A percentile compares a stretch with the other conserved stretches of the same genome.
Conservation (phyloP, 2,888 invertebrate genomes). For the Euzophera pinguis region DNA sequence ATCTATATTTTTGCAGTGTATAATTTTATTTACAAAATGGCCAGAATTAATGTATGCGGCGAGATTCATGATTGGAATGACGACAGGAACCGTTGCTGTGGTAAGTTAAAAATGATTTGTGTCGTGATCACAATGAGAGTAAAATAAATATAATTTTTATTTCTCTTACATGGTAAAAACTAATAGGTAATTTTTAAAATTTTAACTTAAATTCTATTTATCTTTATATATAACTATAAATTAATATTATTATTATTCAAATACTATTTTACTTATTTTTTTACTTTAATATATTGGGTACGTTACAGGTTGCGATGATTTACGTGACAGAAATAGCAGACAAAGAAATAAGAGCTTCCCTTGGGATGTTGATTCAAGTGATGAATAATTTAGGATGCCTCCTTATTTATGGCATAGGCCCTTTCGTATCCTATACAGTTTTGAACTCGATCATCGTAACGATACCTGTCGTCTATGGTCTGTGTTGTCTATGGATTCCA, state of each 20-base stretch:
- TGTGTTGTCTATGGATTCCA: slow-evolving; percentile 78
- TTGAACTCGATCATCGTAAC: slow-evolving; percentile 65
- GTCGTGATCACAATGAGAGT: no score
- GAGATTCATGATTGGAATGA: slow-evolving; percentile 71
- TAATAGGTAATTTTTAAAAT: no score
- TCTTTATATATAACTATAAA: no score
- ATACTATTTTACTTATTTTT: neutral
- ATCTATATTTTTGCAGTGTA: slow-evolving; percentile 53
- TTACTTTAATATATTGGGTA: neutral
- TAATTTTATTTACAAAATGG: slow-evolving; percentile 67
- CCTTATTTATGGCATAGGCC: slow-evolving; percentile 64
- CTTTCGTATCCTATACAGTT: slow-evolving; percentile 66
- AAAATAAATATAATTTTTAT: no score
- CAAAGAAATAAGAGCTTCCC: slow-evolving; percentile 67
- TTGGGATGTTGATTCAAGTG: slow-evolving; percentile 71
- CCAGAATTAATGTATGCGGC: slow-evolving; percentile 72
- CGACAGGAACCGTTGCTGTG: slow-evolving; percentile 75
- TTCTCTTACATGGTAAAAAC: no score
- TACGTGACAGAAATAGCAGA: slow-evolving; percentile 77
- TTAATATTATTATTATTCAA: no score
- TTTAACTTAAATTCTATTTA: no score
- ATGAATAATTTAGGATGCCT: slow-evolving; percentile 71
- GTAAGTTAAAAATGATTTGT: no score
- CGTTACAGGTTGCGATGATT: slow-evolving; percentile 66
- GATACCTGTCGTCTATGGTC: slow-evolving; percentile 68